phyloP scores from a whole-genome alignment of 2,888 invertebrate species.

The Leucoptera coffeella region DNA sequence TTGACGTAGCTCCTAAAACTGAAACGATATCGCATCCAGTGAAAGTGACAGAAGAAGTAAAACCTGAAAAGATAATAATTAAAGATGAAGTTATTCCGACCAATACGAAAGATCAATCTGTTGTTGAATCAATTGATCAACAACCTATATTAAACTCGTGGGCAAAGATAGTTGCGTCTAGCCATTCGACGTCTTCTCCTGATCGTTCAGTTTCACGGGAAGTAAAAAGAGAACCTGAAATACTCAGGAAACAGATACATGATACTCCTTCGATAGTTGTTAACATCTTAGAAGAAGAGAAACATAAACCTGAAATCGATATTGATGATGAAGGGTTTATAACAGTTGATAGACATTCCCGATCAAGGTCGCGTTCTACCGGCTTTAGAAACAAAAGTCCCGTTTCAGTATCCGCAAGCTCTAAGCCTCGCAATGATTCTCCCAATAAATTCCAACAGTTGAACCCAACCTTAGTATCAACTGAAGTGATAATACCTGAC shows the following conservation, averaged over 20 bases:
- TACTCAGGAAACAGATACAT: conserved; percentile 8
- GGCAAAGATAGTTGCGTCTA: conserved; percentile 35
- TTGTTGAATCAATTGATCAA: conserved; percentile 6
- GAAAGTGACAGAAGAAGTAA: conserved; percentile 6
- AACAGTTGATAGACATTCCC: conserved; percentile 34
- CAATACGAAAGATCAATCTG: conserved; percentile 4
- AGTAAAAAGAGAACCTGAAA: conserved; percentile 13
- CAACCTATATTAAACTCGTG: too few relatives aligned
- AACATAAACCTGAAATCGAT: conserved; percentile 16
- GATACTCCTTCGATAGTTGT: conserved; percentile 25
- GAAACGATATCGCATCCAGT: too few relatives aligned
- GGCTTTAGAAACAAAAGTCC: too few relatives aligned
- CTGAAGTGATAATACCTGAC: too few relatives aligned
- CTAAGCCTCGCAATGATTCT: conserved; percentile 18
- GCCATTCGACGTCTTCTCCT: conserved; percentile 21
- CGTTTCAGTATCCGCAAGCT: conserved; percentile 11
- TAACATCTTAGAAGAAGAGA: conserved; percentile 20
- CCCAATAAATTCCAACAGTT: conserved; percentile 30
- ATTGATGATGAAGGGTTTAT: conserved; percentile 42
- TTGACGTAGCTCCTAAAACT: too few relatives aligned
- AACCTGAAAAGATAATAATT: too few relatives aligned
- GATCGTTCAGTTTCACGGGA: too few relatives aligned
- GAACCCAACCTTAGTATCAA: too few relatives aligned
- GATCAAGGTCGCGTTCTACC: conserved; percentile 51
- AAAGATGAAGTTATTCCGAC: too few relatives aligned